Evolutionary conservation across 1,140 invertebrate genomes (phyloP).

Genomic region (Drosophila ogumai): DNA sequence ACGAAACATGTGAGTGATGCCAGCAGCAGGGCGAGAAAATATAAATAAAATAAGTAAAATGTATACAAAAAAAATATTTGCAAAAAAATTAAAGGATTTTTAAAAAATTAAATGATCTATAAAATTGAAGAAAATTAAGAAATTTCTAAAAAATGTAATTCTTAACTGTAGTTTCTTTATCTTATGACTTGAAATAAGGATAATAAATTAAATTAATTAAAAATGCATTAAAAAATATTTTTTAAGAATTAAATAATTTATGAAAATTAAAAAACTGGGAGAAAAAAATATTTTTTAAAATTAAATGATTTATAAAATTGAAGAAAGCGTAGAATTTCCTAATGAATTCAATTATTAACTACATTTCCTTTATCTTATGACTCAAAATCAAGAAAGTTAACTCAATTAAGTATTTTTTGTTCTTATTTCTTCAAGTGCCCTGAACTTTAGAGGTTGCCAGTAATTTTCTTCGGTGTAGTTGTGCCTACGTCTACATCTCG

Average conservation of each 20-base stretch:
- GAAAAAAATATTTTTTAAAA: too few relatives aligned
- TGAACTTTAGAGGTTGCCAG: accelerated
- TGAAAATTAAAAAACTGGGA: too few relatives aligned
- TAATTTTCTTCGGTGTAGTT: not conserved
- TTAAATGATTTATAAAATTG: not conserved
- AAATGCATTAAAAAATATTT: conserved; percentile 1
- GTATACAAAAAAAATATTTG: too few relatives aligned
- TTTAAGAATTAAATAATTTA: too few relatives aligned
- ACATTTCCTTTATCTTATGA: too few relatives aligned
- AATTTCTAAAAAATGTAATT: too few relatives aligned
- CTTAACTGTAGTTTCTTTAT: too few relatives aligned
- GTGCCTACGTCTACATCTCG: conserved; percentile 4
- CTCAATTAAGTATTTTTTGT: too few relatives aligned
- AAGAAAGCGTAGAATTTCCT: not conserved
- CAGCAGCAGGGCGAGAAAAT: conserved; percentile 20
- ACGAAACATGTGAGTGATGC: conserved; percentile 55
- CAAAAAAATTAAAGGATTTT: too few relatives aligned
- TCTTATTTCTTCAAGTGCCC: not conserved
- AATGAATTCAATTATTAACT: not conserved
- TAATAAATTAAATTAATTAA: too few relatives aligned
- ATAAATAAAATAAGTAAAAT: not conserved
- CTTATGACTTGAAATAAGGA: too few relatives aligned
- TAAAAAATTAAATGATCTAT: not conserved
- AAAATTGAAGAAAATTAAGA: not conserved
- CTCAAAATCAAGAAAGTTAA: too few relatives aligned